Evolutionary conservation across 2,888 invertebrate genomes (phyloP).

Genomic region (Eupeodes luniger): DNA sequence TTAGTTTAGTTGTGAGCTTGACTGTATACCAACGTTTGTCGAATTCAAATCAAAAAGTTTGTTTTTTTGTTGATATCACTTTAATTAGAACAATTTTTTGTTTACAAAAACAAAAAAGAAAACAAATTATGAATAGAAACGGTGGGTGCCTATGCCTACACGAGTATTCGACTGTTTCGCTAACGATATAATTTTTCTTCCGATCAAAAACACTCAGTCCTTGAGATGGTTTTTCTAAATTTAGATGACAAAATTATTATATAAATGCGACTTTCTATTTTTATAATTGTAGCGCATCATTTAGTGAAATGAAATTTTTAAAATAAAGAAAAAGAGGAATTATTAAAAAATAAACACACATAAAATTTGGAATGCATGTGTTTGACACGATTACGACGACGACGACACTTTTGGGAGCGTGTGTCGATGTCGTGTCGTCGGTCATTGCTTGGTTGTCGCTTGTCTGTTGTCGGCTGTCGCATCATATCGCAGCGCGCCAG

Average conservation of each 20-base stretch:
- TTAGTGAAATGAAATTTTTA: constrained; percentile 42
- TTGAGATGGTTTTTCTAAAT: constrained; percentile 50
- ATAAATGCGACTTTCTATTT: constrained; percentile 67
- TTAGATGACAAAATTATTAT: constrained; percentile 60
- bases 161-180: background rate
- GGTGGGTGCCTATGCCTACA: background rate
- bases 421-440: constrained; percentile 44
- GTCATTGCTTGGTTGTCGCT: background rate
- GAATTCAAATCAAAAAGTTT: no score
- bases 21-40: no score
- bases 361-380: constrained; percentile 22
- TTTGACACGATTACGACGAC: constrained; percentile 38
- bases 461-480: background rate
- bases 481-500: no score
- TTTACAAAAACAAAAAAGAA: no score
- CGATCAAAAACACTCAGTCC: constrained; percentile 38
- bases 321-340: background rate
- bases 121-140: no score
- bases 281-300: constrained; percentile 35
- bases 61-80: no score
- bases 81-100: no score
- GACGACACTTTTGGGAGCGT: constrained; percentile 34
- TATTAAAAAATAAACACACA: background rate
- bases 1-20: no score
- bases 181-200: constrained; percentile 4